Evolutionary conservation across 2,797 vertebrate genomes (phyloP), one percentile per base, ranked within the genome.

Genomic region (Pyrrhura leucotis): DNA sequence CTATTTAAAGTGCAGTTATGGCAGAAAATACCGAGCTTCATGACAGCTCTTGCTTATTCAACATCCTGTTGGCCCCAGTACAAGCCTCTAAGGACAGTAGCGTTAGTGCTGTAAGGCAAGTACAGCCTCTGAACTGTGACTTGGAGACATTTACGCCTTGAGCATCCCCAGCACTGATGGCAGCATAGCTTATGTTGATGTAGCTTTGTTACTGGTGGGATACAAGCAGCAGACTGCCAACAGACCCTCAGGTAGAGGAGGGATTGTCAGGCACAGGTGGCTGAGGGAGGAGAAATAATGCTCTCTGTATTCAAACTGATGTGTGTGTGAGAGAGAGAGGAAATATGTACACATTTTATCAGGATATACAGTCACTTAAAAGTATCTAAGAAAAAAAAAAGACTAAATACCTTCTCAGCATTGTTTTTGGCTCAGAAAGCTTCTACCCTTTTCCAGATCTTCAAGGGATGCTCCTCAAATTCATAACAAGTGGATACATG

Each of bases 1-100:
- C n/a, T 39, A 84, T 85, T 88, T 94, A 85, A 93, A 91, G 77
- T 96, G 89, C 90, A 82, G 22, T 77, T 96, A 61, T 25, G n/a
- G 35, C 59, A 94, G 80, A 93, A 91, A 91, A 86, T 28, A 78
- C 75, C 5, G 31, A 96, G 20, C 58, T 91, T 85, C 51, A 59
- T 48, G 51, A 79, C 56, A 88, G 42, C 47, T 81, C 17, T 44
- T 85, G 56, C 51, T 76, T 69, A 42, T 56, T 82, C 62, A 86
- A 53, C 20, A 22, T 28, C 62, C 58, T 67, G 10, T 68, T 66
- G 69, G 62, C 35, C 45, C 53, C 73, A 22, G 21, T 63, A n/a
- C 48, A 77, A 53, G 12, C 50, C n/a, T 37, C 44, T 51, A 45
- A 63, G 35, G 28, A 44, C 23, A 5, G 0, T 6, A 72, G 35